Evolutionary conservation across 2,113 vertebrate species (phyloP).

Genomic region (Lota lota): DNA sequence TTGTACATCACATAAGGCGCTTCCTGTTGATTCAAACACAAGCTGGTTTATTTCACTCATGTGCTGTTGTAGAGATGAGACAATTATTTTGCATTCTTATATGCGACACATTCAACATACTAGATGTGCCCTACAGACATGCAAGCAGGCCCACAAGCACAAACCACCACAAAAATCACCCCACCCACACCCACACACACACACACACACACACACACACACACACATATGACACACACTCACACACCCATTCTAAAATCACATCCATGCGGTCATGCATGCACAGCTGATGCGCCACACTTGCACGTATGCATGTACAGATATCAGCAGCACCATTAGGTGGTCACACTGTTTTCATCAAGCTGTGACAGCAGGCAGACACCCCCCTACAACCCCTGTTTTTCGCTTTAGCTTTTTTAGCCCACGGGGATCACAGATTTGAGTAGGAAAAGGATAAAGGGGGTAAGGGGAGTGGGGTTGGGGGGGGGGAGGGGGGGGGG

Average conservation of each 20-base stretch:
- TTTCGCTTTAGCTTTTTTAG: too few relatives aligned
- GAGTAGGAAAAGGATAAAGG: constrained; percentile 13
- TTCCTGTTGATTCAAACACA: constrained; percentile 91
- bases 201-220: constrained; percentile 20
- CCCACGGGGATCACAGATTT: too few relatives aligned
- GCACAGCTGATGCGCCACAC: constrained; percentile 54
- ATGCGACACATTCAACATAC: constrained; percentile 35
- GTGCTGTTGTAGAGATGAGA: constrained; percentile 25
- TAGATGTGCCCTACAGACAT: constrained; percentile 24
- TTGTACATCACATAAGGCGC: constrained; percentile 99
- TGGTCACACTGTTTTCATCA: constrained; percentile 52
- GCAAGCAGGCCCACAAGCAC: constrained; percentile 33
- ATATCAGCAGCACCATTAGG: constrained; percentile 49
- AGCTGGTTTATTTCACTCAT: constrained; percentile 72
- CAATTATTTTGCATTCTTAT: too few relatives aligned
- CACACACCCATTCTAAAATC: constrained; percentile 29
- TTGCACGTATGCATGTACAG: constrained; percentile 50
- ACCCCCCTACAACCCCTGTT: constrained; percentile 20
- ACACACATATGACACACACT: constrained; percentile 16
- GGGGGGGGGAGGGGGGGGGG: too few relatives aligned
- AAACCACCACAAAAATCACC: constrained; percentile 18
- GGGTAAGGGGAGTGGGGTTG: constrained; percentile 5
- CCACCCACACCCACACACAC: constrained; percentile 11
- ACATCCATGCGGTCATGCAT: constrained; percentile 61
- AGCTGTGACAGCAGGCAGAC: constrained; percentile 56